Base-by-base conservation (phyloP, 2,888 invertebrate species). In the Allacma fusca region DNA sequence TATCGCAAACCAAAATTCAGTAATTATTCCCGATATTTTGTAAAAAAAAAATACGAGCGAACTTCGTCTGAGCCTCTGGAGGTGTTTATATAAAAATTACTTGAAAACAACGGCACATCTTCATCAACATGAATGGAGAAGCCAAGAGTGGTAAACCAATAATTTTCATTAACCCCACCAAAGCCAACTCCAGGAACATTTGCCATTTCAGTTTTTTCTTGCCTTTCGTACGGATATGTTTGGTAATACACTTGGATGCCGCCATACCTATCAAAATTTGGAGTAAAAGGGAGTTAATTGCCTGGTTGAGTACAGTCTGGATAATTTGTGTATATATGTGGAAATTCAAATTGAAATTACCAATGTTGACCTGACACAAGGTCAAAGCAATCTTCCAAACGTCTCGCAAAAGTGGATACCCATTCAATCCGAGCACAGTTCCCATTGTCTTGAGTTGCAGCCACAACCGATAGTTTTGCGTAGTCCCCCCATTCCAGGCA, bases 141-240 rank as follows among this genome's bases (percentile, higher is more conserved):
- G 23, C 83, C 84, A n/a, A 73, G 78, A 1, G 81, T 81, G 12
- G 81, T 74, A 5, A 84, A 69, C 82, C 82, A 84, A 64, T 82
- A 82, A 70, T 82, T 82, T 74, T 84, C 84, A 12, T 79, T 78
- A 7, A 84, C 81, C 0, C 82, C 81, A 7, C 80, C 81, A 59
- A 77, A 80, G 4, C 77, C 62, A 29, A 71, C 69, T 12, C 75
- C 75, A 1, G 75, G 29, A 7, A 75, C 75, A 23, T 68, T 69
- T 5, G 81, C 73, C 65, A 76, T 57, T 29, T 75, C 71, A 0
- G 75, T 29, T 40, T 78, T 71, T 23, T 59, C 50, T 7, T 75
- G 65, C 5, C 9, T 24, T 34, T 78, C 78, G 50, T 71, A 65
- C 0, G 75, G 75, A 34, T 64, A 78, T 4, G 64, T 64, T 71